These are phyloP conservation scores for Datnioides undecimradiatus DNA, from an alignment of 2,113 vertebrate species.

Conservation along the genomic window DNA sequence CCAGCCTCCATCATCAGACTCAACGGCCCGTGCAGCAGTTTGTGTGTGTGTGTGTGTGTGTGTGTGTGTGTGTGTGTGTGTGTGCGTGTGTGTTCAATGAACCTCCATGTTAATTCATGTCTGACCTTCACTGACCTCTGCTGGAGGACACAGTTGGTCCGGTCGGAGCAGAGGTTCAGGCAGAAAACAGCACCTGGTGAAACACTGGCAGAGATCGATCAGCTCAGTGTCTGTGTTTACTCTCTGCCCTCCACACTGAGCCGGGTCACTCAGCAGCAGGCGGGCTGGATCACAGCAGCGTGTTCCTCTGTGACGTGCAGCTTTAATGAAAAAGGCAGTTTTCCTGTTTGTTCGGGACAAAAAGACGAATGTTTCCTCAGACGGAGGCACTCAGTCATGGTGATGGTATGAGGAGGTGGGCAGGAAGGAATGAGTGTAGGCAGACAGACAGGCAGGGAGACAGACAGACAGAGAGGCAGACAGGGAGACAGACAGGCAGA, in stretches of 20 bases:
- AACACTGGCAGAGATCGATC: too few relatives aligned
- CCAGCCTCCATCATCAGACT: conserved; percentile 40
- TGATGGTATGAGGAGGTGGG: conserved; percentile 54
- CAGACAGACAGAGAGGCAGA: too few relatives aligned
- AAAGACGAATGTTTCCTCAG: not conserved
- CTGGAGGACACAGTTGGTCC: too few relatives aligned
- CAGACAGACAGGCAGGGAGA: conserved; percentile 11
- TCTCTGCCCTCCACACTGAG: too few relatives aligned
- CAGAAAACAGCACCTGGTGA: too few relatives aligned
- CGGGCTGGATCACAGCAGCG: too few relatives aligned
- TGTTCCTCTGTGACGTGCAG: too few relatives aligned
- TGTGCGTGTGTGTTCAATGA: not conserved
- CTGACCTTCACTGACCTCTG: not conserved
- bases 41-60: conserved; percentile 17
- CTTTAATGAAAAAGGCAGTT: not conserved
- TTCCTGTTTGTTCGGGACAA: not conserved
- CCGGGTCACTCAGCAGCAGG: too few relatives aligned
- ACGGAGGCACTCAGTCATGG: not conserved
- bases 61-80: not conserved
- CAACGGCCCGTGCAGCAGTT: conserved; percentile 16
- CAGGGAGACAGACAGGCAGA: too few relatives aligned
- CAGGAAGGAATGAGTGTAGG: conserved; percentile 63
- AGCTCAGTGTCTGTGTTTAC: too few relatives aligned
- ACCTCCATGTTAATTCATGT: not conserved
- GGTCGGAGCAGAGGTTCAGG: too few relatives aligned